Conservation (phyloP, 2,113 vertebrate genomes). For the Vidua chalybeata region DNA sequence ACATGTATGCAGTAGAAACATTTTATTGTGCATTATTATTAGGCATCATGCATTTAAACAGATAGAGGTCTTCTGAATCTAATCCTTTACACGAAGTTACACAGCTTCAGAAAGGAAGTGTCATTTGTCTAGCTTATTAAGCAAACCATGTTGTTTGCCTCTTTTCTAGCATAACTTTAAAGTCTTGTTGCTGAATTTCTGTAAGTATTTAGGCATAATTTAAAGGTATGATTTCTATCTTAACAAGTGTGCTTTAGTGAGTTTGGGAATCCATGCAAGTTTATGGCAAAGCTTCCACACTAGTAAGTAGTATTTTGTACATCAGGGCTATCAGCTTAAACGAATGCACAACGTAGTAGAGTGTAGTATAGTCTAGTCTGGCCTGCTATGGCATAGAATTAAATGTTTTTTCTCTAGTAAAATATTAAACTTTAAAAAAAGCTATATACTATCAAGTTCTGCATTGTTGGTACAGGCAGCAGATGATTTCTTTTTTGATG, state of each 20-base stretch:
- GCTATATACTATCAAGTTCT: background rate
- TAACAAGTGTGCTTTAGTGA: background rate
- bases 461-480: background rate
- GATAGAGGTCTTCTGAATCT: background rate
- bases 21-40: background rate
- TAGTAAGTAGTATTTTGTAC: background rate
- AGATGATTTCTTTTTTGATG: background rate
- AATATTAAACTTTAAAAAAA: background rate
- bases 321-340: background rate
- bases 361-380: background rate
- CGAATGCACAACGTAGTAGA: fast-evolving
- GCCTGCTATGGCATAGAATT: background rate
- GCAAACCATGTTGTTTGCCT: fast-evolving
- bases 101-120: background rate
- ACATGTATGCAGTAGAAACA: background rate
- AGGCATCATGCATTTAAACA: background rate
- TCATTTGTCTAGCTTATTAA: background rate
- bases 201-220: background rate
- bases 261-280: background rate
- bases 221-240: background rate
- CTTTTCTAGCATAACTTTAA: background rate
- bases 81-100: background rate
- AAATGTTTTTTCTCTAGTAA: background rate
- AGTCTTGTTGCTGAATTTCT: background rate
- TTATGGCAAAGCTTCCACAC: background rate